phyloP scores from a whole-genome alignment of 2,888 invertebrate genomes.

The Agrypnus murinus region DNA sequence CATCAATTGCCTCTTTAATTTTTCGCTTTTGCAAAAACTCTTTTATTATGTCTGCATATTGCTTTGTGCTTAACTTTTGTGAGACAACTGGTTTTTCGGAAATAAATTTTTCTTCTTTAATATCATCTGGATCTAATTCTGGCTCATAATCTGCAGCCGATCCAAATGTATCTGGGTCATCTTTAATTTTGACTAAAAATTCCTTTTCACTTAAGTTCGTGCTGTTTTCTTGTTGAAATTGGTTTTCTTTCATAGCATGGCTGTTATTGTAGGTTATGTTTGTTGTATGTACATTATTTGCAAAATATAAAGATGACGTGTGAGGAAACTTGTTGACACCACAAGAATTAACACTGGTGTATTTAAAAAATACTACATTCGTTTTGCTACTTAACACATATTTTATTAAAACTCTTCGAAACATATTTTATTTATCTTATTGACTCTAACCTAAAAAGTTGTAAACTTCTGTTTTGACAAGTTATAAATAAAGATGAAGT shows the following conservation, averaged over 20 bases:
- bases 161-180: constrained; percentile 78
- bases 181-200: constrained; percentile 65
- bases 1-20: constrained; percentile 84
- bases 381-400: no score
- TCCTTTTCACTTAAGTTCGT: constrained; percentile 58
- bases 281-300: constrained; percentile 1
- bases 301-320: background rate
- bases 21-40: constrained; percentile 77
- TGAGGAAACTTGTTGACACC: no score
- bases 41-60: constrained; percentile 84
- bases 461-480: no score
- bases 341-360: no score
- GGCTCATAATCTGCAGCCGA: constrained; percentile 66
- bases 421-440: no score
- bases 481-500: no score
- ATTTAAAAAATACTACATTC: no score
- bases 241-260: constrained; percentile 9
- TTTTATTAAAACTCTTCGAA: no score
- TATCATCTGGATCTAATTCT: constrained; percentile 74
- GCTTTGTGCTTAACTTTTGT: constrained; percentile 75
- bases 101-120: constrained; percentile 76
- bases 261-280: constrained; percentile 31
- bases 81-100: constrained; percentile 71
- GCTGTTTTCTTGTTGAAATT: background rate
- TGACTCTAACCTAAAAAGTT: no score